These are phyloP conservation scores for Diacarnus erythraeanus DNA, from an alignment of 37 sponge, comb jelly and placozoan genomes.

Conservation along the genomic window DNA sequence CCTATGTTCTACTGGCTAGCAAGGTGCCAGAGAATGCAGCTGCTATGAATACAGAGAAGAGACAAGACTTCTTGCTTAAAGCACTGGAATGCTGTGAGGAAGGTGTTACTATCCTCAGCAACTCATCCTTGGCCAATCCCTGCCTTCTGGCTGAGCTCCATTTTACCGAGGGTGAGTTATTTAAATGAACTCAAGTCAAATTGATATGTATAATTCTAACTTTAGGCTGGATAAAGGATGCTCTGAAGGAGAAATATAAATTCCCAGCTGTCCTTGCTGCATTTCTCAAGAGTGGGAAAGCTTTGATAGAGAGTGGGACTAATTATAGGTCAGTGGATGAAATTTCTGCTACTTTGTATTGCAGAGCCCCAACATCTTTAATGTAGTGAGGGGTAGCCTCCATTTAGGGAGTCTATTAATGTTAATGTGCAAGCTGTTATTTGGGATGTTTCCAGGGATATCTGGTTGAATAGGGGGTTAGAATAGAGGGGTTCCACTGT, in stretches of 20 bases:
- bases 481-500: too few relatives aligned
- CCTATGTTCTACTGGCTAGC: slow-evolving; percentile 8
- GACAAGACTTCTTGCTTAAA: background rate
- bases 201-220: background rate
- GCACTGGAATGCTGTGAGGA: slow-evolving; percentile 20
- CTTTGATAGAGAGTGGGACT: background rate
- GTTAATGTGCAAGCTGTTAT: too few relatives aligned
- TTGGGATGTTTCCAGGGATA: too few relatives aligned
- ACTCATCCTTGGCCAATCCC: slow-evolving; percentile 9
- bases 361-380: too few relatives aligned
- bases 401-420: too few relatives aligned
- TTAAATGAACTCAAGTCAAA: background rate
- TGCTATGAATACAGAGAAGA: background rate
- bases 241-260: background rate
- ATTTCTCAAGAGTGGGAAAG: background rate
- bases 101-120: slow-evolving; percentile 13
- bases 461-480: too few relatives aligned
- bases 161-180: slow-evolving; percentile 14
- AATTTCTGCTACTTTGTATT: too few relatives aligned
- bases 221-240: background rate
- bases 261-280: background rate
- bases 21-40: background rate
- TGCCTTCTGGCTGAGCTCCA: slow-evolving; percentile 27
- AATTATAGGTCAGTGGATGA: background rate
- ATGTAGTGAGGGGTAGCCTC: too few relatives aligned